phyloP scores from a whole-genome alignment of 2,888 invertebrate species.

The Meiosimyza platycephala region DNA sequence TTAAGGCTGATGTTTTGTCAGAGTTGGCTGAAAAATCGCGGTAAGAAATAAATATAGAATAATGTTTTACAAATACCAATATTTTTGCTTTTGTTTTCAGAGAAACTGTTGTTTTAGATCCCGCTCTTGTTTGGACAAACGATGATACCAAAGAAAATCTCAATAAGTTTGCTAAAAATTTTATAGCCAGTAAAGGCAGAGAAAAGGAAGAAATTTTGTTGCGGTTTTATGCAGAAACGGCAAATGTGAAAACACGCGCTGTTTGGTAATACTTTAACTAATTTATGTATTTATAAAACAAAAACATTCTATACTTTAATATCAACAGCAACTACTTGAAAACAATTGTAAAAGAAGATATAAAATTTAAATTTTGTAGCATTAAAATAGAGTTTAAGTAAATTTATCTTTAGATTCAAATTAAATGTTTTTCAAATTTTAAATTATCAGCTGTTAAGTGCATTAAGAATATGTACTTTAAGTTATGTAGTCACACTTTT shows the following conservation, averaged over 20 bases:
- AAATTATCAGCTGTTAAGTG: too few species aligned
- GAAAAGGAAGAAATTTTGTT: slow-evolving; percentile 79
- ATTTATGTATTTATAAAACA: not conserved
- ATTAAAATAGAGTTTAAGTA: too few species aligned
- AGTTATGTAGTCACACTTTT: too few species aligned
- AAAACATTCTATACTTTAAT: not conserved
- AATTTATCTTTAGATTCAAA: too few species aligned
- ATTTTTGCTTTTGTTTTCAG: slow-evolving; percentile 64
- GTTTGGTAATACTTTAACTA: slow-evolving; percentile 73
- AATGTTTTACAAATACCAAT: not conserved
- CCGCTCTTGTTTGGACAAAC: slow-evolving; percentile 72
- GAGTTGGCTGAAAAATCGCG: slow-evolving; percentile 79
- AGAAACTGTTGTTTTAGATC: slow-evolving; percentile 84
- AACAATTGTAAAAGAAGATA: slow-evolving; percentile 74
- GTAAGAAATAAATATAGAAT: slow-evolving; percentile 60
- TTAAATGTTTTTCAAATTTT: too few species aligned
- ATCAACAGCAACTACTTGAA: slow-evolving; percentile 77
- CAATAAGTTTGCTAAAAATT: slow-evolving; percentile 69
- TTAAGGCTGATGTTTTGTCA: slow-evolving; percentile 87
- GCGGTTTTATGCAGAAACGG: slow-evolving; percentile 84
- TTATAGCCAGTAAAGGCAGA: slow-evolving; percentile 68
- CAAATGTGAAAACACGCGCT: slow-evolving; percentile 81
- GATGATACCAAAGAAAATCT: slow-evolving; percentile 73
- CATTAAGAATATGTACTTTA: too few species aligned
- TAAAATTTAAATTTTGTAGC: too few species aligned